Conservation (phyloP, 2,888 invertebrate species). For the Polietes domitor region DNA sequence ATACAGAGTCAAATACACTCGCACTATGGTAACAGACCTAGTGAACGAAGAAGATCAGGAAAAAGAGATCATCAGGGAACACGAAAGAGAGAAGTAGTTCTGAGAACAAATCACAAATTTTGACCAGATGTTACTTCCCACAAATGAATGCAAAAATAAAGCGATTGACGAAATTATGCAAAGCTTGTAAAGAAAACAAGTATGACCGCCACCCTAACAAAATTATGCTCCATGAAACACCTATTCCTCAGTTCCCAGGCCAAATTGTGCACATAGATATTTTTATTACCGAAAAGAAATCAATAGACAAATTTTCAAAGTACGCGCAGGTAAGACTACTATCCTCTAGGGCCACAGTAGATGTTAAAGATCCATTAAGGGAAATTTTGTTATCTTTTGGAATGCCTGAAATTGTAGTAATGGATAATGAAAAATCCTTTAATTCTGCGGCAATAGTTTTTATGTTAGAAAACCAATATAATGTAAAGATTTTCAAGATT, state of each 20-base stretch:
- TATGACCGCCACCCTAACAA: conserved; percentile 32
- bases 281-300: conserved; percentile 3
- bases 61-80: conserved; percentile 39
- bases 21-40: conserved; percentile 25
- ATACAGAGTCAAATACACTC: conserved; percentile 38
- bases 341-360: not conserved
- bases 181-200: conserved; percentile 42
- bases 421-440: conserved; percentile 59
- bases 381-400: conserved; percentile 11
- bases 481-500: conserved; percentile 32
- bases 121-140: conserved; percentile 26
- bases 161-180: conserved; percentile 23
- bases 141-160: conserved; percentile 29
- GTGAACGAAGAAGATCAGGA: conserved; percentile 35
- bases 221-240: conserved; percentile 18
- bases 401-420: conserved; percentile 39
- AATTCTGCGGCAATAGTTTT: conserved; percentile 36
- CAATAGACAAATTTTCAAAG: conserved; percentile 37
- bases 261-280: conserved; percentile 42
- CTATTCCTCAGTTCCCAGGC: conserved; percentile 18
- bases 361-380: conserved; percentile 23
- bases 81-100: conserved; percentile 22
- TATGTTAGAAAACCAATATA: conserved; percentile 40
- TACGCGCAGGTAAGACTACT: conserved; percentile 29
- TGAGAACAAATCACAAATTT: conserved; percentile 48